Percentiles rank a stretch among this genome's conserved stretches.
Evolutionary conservation across 2,888 invertebrate genomes (phyloP).

Genomic region (Cyrtodaria siliqua): DNA sequence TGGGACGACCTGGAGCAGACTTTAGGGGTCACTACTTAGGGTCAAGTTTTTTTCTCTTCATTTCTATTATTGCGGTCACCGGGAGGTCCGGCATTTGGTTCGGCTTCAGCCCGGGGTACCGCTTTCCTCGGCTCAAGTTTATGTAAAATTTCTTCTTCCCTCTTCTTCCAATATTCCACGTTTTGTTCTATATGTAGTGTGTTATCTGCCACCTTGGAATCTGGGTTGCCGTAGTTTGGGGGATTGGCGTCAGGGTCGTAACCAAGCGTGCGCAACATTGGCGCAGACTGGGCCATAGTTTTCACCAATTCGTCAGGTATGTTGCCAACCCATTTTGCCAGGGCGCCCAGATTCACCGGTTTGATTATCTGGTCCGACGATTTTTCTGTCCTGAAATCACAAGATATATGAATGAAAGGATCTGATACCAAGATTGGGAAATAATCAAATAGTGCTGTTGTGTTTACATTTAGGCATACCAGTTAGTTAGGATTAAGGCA

Average conservation of each 20-base stretch:
- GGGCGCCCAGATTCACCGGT: conserved; percentile 98
- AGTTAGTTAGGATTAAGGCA: no score
- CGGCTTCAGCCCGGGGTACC: no score
- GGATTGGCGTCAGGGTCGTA: conserved; percentile 99
- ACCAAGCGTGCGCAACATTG: conserved; percentile 94
- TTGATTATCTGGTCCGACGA: conserved; percentile 99
- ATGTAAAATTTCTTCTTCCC: conserved; percentile 73
- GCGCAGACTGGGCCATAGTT: conserved; percentile 97
- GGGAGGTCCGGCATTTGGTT: no score
- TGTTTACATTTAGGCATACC: no score
- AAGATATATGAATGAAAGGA: no score
- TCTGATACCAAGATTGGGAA: no score
- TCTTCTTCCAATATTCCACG: conserved; percentile 82
- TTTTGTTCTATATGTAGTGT: conserved; percentile 85
- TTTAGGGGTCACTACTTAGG: no score
- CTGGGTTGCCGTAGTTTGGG: conserved; percentile 96
- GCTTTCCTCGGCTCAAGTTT: not conserved
- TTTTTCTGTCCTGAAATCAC: conserved; percentile 95
- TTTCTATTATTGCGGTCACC: no score
- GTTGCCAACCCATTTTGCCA: conserved; percentile 88
- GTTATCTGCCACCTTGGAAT: conserved; percentile 87
- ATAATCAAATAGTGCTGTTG: no score
- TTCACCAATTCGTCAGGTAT: conserved; percentile 93
- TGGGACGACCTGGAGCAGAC: no score
- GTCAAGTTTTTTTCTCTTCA: no score